These are phyloP conservation scores for Trichopria drosophilae DNA, from an alignment of 2,888 invertebrate species.

Conservation along the genomic window DNA sequence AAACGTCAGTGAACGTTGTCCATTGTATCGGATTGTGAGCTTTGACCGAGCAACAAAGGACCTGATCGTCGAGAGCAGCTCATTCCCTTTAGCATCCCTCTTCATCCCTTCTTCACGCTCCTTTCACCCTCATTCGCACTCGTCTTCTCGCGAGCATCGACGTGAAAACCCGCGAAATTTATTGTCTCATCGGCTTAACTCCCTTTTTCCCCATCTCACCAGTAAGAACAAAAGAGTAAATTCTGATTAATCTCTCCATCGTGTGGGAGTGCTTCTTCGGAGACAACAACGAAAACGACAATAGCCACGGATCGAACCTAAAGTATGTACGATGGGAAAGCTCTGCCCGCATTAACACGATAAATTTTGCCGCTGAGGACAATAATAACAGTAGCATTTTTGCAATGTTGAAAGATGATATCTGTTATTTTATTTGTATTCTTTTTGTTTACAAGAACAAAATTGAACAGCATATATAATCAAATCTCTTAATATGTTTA, in stretches of 20 bases:
- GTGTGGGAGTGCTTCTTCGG: conserved; percentile 41
- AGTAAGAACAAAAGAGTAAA: conserved; percentile 52
- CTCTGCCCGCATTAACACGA: no score
- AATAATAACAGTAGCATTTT: no score
- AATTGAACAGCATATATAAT: no score
- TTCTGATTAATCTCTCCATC: conserved; percentile 55
- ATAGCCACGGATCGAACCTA: no score
- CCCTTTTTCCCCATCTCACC: conserved; percentile 26
- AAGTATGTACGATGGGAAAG: no score
- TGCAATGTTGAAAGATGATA: no score
- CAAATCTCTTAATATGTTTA: no score
- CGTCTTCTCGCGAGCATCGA: conserved; percentile 4
- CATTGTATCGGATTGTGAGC: conserved; percentile 48
- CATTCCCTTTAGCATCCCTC: conserved; percentile 39
- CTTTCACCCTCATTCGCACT: conserved; percentile 11
- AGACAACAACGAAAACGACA: no score
- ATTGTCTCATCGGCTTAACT: conserved; percentile 54
- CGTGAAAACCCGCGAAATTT: conserved; percentile 49
- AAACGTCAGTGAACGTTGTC: conserved; percentile 45
- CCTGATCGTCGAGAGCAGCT: conserved; percentile 51
- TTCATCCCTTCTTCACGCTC: background rate
- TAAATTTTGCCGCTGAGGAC: no score
- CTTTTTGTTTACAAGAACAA: no score
- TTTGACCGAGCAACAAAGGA: conserved; percentile 47
- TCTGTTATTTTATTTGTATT: no score